Evolutionary conservation across 2,888 invertebrate genomes (phyloP), one percentile per base, ranked within the genome.

Genomic region (Argyresthia albistria): DNA sequence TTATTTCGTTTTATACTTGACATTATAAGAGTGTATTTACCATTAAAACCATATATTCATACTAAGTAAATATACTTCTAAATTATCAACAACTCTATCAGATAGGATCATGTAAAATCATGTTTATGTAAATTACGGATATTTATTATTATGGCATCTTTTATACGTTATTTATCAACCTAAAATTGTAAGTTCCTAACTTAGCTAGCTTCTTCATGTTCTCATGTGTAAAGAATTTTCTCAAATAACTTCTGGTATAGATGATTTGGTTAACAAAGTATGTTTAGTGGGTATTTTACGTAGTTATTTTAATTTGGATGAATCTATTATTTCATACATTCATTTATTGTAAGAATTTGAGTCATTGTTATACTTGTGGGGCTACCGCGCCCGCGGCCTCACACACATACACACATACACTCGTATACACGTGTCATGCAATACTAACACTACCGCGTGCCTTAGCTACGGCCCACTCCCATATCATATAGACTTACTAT

Each of bases 151-250:
- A 73, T 74, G 58, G 58, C 14, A 45, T 39, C n/a, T 58, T 69
- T 63, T 75, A 77, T 73, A 73, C 71, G 73, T 76, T 83, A 82
- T 83, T 83, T 83, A 82, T 79, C 77, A 68, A 70, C 70, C 76
- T 80, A 78, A 80, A 80, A 75, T 78, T 80, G 72, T 82, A 82
- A 86, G 86, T 87, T 87, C 86, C 86, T 87, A 86, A 81, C 80
- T 48, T 81, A 83, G 82, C 80, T 82, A 80, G 75, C 80, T 77
- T 76, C n/a, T 73, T 75, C 76, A 45, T 50, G 43, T 37, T 35
- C 16, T 8, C 12, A 48, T 35, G 9, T 75, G 72, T 75, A 74
- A 72, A 76, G 69, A 63, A 65, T 64, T 60, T 64, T 69, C 63
- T 70, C 73, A 66, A 65, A 64, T 71, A 67, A 71, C 71, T 69